These are phyloP conservation scores for Trichogramma dendrolimi DNA, from an alignment of 2,888 invertebrate genomes.

Conservation along the genomic window DNA sequence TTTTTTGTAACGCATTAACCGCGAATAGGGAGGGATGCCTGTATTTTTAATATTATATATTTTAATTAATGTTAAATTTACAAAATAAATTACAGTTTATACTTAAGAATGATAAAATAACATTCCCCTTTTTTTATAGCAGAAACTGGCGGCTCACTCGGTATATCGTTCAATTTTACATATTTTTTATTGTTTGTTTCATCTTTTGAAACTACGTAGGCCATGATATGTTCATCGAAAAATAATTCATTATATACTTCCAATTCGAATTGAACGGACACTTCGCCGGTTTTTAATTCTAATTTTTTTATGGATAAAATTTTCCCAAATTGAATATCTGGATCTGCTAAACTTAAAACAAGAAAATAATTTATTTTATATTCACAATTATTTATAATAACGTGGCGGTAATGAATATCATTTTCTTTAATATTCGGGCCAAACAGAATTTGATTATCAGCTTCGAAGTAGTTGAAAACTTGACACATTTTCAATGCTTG, in stretches of 20 bases:
- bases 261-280: neutral
- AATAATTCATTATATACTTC: neutral
- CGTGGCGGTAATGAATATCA: neutral
- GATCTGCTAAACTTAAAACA: slow-evolving; percentile 2
- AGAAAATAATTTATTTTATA: slow-evolving; percentile 3
- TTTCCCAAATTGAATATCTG: slow-evolving; percentile 6
- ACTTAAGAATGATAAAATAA: too few species aligned
- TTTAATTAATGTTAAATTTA: too few species aligned
- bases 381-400: slow-evolving; percentile 1
- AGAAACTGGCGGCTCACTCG: neutral
- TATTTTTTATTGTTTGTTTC: neutral
- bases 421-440: neutral
- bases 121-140: neutral
- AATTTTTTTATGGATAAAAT: neutral
- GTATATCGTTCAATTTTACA: slow-evolving; percentile 1
- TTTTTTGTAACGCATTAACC: too few species aligned
- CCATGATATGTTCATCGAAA: neutral
- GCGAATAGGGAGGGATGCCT: too few species aligned
- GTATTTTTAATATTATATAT: too few species aligned
- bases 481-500: slow-evolving; percentile 23
- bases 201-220: neutral
- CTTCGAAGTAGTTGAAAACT: slow-evolving; percentile 9
- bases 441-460: slow-evolving; percentile 10
- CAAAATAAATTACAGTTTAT: too few species aligned
- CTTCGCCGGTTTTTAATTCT: too few species aligned